Conservation (phyloP, 1,140 invertebrate genomes). For the Diachasmimorpha longicaudata region DNA sequence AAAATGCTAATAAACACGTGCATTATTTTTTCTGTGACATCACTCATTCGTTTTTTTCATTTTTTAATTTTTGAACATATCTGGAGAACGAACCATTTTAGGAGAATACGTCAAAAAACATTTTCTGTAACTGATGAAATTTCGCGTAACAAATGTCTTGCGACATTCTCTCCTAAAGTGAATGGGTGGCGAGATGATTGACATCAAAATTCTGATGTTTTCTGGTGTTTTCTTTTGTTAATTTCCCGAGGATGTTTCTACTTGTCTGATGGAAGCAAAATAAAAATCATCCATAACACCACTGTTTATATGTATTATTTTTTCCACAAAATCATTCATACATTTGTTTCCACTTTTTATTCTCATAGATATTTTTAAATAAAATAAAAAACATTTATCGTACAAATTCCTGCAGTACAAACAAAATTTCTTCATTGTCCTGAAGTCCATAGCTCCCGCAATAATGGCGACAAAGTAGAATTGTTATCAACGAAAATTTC, state of each 20-base stretch:
- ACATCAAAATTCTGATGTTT: background rate
- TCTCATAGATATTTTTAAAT: too few species aligned
- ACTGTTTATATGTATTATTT: background rate
- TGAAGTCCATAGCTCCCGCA: too few species aligned
- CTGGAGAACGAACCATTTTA: background rate
- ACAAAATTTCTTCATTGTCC: too few species aligned
- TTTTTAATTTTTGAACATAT: slow-evolving; percentile 3
- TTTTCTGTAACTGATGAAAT: background rate
- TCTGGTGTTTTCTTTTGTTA: slow-evolving; percentile 44
- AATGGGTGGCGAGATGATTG: too few species aligned
- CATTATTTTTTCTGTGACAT: background rate
- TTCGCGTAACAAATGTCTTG: background rate
- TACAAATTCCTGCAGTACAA: too few species aligned
- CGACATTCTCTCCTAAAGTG: too few species aligned
- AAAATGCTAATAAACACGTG: background rate
- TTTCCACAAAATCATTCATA: background rate
- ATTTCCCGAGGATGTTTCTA: slow-evolving; percentile 36
- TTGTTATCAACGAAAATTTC: too few species aligned
- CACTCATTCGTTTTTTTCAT: background rate
- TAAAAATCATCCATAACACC: slow-evolving; percentile 6
- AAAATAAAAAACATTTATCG: too few species aligned
- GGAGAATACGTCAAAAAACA: background rate
- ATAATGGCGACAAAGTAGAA: too few species aligned
- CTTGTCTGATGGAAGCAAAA: slow-evolving; percentile 22
- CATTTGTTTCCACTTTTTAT: too few species aligned